Conservation (phyloP, 2,797 vertebrate species). For the Nyctibius grandis region DNA sequence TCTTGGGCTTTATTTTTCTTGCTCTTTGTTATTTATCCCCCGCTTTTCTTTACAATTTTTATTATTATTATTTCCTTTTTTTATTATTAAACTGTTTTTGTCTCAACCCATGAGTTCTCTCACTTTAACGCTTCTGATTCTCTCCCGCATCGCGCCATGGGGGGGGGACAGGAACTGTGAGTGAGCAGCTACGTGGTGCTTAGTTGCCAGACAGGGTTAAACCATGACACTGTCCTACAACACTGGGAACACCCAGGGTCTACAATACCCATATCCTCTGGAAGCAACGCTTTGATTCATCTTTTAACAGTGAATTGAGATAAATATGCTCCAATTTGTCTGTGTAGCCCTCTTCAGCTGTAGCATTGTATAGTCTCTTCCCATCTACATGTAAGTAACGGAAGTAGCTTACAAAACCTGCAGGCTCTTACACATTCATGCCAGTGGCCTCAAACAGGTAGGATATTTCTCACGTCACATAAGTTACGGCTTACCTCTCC, state of each 20-base stretch:
- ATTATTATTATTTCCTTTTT: background rate
- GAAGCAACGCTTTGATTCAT: background rate
- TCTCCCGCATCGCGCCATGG: background rate
- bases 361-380: background rate
- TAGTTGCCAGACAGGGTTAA: accelerated
- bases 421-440: background rate
- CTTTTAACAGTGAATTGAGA: background rate
- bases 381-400: background rate
- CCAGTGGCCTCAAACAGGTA: background rate
- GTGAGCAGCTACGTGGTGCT: background rate
- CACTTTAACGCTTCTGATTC: background rate
- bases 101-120: background rate
- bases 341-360: background rate
- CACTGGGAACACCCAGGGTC: background rate
- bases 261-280: background rate
- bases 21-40: background rate
- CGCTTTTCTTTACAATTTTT: background rate
- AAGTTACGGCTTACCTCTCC: background rate
- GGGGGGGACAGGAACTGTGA: accelerated
- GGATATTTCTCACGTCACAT: background rate
- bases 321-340: background rate
- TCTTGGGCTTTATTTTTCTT: background rate
- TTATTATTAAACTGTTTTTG: background rate
- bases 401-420: background rate
- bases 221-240: background rate